A percentile compares a stretch with the other conserved stretches of the same genome.
phyloP scores from a whole-genome alignment of 1,140 invertebrate genomes.

The Amphibalanus amphitrite region DNA sequence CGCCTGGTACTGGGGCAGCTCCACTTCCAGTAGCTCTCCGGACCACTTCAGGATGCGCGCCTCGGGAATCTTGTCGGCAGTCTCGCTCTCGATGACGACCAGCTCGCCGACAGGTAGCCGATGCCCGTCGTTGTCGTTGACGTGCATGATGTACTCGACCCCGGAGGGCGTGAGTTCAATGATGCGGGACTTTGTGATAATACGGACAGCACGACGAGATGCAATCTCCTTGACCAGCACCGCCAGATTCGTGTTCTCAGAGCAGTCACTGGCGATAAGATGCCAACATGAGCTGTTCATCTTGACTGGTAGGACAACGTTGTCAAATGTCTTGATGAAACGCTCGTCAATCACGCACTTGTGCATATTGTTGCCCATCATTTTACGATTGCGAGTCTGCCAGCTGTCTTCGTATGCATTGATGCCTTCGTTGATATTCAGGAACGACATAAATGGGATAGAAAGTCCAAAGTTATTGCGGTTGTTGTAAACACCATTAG shows the following conservation, averaged over 20 bases:
- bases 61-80: background rate
- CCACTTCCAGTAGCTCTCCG: background rate
- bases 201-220: background rate
- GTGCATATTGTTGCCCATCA: background rate
- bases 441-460: background rate
- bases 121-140: background rate
- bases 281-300: conserved; percentile 6
- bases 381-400: background rate
- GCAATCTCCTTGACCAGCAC: conserved; percentile 6
- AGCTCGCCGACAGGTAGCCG: background rate
- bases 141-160: background rate
- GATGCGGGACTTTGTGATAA: conserved; percentile 5
- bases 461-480: background rate
- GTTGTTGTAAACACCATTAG: background rate
- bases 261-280: conserved; percentile 9
- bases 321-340: background rate
- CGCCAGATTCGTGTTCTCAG: background rate
- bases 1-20: background rate
- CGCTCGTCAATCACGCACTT: background rate
- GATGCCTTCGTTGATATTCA: background rate
- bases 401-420: background rate
- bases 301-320: background rate
- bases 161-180: conserved; percentile 4
- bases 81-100: conserved; percentile 4
- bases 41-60: background rate